These are phyloP conservation scores for Acrocephalus arundinaceus DNA, from an alignment of 2,113 vertebrate species.

Conservation along the genomic window DNA sequence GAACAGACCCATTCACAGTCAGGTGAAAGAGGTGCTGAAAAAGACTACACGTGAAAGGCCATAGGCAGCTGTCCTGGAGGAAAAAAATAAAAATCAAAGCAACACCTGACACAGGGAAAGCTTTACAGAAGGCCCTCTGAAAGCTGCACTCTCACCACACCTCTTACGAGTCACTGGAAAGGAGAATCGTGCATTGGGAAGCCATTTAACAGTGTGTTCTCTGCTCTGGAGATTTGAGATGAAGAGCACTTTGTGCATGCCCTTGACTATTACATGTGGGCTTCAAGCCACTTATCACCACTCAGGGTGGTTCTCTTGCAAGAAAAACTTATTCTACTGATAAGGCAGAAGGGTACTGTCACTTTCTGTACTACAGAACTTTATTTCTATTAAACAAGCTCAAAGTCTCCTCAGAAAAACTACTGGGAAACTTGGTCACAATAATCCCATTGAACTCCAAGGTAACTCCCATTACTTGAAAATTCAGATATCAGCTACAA, in stretches of 20 bases:
- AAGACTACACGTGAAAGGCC: not conserved
- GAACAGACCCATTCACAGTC: not conserved
- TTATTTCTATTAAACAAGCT: not conserved
- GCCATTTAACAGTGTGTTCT: not conserved
- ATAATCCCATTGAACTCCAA: not conserved
- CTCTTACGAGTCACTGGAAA: not conserved
- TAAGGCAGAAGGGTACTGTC: not conserved
- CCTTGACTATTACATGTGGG: not conserved
- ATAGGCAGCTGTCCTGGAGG: not conserved
- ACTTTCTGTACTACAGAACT: not conserved
- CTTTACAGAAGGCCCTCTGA: not conserved
- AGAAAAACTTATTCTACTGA: not conserved
- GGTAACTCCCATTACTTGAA: not conserved
- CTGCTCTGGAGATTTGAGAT: not conserved
- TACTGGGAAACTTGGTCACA: not conserved
- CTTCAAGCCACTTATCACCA: not conserved
- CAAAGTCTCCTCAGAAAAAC: not conserved
- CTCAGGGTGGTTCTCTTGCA: not conserved
- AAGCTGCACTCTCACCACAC: not conserved
- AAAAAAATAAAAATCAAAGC: not conserved
- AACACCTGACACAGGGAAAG: not conserved
- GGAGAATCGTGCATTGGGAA: not conserved
- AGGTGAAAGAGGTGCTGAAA: not conserved
- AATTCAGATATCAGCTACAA: not conserved
- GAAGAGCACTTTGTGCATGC: not conserved